Base-by-base conservation (phyloP, 2,888 invertebrate species). In the Himalopsyche anomala region DNA sequence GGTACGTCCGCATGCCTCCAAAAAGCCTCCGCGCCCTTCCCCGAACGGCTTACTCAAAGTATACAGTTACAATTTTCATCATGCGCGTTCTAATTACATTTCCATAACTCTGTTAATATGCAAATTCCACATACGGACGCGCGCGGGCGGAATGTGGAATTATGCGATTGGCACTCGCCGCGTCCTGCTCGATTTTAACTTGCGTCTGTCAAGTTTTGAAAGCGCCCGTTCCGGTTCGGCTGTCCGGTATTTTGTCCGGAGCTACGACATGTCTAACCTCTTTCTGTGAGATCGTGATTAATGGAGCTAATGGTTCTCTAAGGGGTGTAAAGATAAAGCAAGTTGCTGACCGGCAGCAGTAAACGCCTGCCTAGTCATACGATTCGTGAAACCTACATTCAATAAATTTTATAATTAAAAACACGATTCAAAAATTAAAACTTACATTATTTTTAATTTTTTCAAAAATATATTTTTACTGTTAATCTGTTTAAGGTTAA, bases 21-120 rank as follows among this genome's bases (percentile, higher is more conserved):
- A 62, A 51, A 62, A 62, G 28, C 62, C 62, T 62, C 62, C 62
- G 28, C 62, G 5, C 62, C 62, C 62, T 28, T 28, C 62, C 28
- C 62, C 19, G 62, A 19, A 28, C 19, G 62, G 62, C 62, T 62
- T 19, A 62, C 28, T 62, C 88, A 86, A 85, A 87, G 86, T 87
- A 88, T 86, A 86, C 80, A 80, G 87, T 87, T 88, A 88, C 86
- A 87, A 85, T 87, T 89, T 89, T 89, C 87, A 88, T 89, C 87
- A 87, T 88, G 86, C 88, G 88, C 87, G 88, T 87, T 88, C 89
- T 92, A 92, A 92, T 92, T 92, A 91, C 91, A 91, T 91, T 91
- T 91, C 91, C 92, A 92, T 92, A 92, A 91, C 91, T 91, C 90
- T 90, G 91, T 92, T 92, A 92, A 92, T 91, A 92, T 92, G 92